Conservation (phyloP, 2,113 vertebrate genomes). For the Saimiri boliviensis region DNA sequence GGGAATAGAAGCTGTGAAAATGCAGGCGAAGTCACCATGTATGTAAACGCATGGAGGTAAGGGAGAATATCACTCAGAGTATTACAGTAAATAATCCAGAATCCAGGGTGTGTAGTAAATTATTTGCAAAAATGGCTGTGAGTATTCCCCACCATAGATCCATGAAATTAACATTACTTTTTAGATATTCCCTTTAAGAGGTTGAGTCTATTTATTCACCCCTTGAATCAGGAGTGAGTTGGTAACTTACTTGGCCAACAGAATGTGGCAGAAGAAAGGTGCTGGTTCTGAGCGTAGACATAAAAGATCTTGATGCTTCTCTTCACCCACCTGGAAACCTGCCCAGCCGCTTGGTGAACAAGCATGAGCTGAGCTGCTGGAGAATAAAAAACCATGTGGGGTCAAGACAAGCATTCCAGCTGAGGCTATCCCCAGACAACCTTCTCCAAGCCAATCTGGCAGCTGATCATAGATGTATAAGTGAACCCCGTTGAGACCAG, state of each 20-base stretch:
- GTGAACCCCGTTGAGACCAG: not conserved
- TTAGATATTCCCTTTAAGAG: not conserved
- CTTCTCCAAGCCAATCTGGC: not conserved
- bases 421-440: not conserved
- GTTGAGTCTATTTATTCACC: not conserved
- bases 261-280: not conserved
- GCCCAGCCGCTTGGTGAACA: not conserved
- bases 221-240: not conserved
- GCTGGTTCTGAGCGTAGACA: not conserved
- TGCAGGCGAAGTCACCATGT: accelerated
- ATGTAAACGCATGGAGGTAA: not conserved
- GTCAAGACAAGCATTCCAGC: not conserved
- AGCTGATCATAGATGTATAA: not conserved
- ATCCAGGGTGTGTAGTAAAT: not conserved
- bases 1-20: not conserved
- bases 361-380: not conserved
- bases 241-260: not conserved
- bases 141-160: not conserved
- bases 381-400: not conserved
- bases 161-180: not conserved
- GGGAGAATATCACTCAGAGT: not conserved
- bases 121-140: not conserved
- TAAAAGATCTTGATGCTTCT: not conserved
- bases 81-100: not conserved
- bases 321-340: not conserved